Base-by-base conservation (phyloP, 2,888 invertebrate species). In the Spodoptera littoralis region DNA sequence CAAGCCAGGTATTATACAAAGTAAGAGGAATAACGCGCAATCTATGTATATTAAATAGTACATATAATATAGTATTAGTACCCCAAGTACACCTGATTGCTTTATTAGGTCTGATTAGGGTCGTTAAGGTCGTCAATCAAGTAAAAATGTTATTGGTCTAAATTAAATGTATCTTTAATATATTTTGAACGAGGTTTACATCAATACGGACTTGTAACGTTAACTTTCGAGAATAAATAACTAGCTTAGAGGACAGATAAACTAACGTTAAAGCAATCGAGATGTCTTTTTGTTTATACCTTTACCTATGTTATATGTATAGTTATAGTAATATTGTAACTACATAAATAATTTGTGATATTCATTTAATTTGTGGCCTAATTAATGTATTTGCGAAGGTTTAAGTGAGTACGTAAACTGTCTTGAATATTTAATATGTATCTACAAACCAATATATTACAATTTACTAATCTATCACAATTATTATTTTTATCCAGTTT, bases 281-380 rank as follows among this genome's bases (percentile, higher is more conserved):
- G 36, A 36, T 36, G 36, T 36, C 36, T 36, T 36, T 36, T 36
- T 27, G 27, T 27, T 27, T 27, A 27, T 27, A 18, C 18, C 18
- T 18, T 18, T 18, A 18, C 18, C 18, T 18, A 30, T 30, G 30
- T 30, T 30, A 30, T 30, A 30, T 30, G 30, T 30, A 36, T 36
- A 36, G 6, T 36, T 36, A 4, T 36, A 27, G 27, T 27, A 27
- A 27, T 36, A 36, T 36, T 6, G 9, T 36, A 9, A 36, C 36
- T 36, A 60, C 44, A 30, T 60, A 18, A 52, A 60, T 53, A 45
- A 54, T 59, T 76, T 77, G 76, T 77, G 73, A 77, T 77, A 76
- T 70, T 48, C 58, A 56, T 73, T 73, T 74, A 69, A 69, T 72
- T 68, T 73, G 62, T 54, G 65, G 73, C 66, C 74, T 73, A 72